These are phyloP conservation scores for Cantharis flavilabris DNA, from an alignment of 2,888 invertebrate species.

Conservation along the genomic window DNA sequence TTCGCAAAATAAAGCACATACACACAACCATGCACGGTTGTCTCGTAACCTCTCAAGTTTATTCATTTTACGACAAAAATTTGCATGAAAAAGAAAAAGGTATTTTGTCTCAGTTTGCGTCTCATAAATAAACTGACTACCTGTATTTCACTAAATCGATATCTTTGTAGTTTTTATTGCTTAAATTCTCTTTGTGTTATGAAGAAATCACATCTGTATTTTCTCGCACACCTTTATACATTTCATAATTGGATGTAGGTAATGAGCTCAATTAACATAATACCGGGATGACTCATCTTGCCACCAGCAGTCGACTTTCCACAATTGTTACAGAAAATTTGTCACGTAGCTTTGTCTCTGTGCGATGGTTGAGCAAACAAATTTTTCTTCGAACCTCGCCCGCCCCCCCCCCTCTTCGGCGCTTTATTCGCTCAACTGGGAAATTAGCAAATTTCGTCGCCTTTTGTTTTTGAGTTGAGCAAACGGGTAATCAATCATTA, in stretches of 20 bases:
- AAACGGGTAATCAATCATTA: neutral
- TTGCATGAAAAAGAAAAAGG: constrained; percentile 19
- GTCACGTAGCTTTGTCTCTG: neutral
- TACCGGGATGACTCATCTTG: neutral
- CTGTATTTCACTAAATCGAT: constrained; percentile 18
- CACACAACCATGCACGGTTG: constrained; percentile 1
- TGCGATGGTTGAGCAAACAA: neutral
- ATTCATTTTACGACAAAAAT: constrained; percentile 15
- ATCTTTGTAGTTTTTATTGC: constrained; percentile 17
- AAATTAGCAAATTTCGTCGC: neutral
- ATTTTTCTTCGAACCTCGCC: too few relatives aligned
- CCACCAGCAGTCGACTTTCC: neutral
- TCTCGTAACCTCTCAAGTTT: constrained; percentile 9
- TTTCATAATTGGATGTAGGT: neutral
- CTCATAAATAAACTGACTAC: constrained; percentile 10
- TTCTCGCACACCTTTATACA: neutral
- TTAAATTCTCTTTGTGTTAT: constrained; percentile 12
- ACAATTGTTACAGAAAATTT: neutral
- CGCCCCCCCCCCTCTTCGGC: too few relatives aligned
- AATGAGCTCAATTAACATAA: neutral
- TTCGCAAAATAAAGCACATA: constrained; percentile 10
- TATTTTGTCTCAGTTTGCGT: constrained; percentile 16
- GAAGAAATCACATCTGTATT: constrained; percentile 12
- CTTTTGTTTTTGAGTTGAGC: neutral
- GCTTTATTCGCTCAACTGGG: neutral